A percentile compares a stretch with the other conserved stretches of the same genome.
phyloP scores from a whole-genome alignment of 2,888 invertebrate species.

The Rhingia rostrata region DNA sequence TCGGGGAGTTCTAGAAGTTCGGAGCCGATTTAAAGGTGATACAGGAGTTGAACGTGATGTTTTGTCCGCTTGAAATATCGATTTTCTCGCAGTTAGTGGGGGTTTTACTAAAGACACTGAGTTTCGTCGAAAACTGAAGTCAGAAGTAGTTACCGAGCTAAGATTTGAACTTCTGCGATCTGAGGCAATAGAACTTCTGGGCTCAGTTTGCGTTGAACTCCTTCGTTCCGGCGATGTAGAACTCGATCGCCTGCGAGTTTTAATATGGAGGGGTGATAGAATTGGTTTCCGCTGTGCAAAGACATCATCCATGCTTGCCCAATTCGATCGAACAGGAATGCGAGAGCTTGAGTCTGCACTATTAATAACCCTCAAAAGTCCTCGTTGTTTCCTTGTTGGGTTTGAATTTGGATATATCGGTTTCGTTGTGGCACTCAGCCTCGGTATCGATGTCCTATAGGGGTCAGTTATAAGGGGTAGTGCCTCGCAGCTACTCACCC shows the following conservation, averaged over 20 bases:
- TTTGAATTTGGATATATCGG: slow-evolving; percentile 79
- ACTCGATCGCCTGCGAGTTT: slow-evolving; percentile 78
- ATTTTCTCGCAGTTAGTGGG: slow-evolving; percentile 60
- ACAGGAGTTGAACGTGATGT: slow-evolving; percentile 55
- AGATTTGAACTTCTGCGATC: slow-evolving; percentile 82
- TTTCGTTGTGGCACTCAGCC: slow-evolving; percentile 79
- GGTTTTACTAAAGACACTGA: slow-evolving; percentile 75
- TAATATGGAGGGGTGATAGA: slow-evolving; percentile 75
- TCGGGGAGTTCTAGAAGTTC: slow-evolving; percentile 75
- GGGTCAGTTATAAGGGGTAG: slow-evolving; percentile 80
- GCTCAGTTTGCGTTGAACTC: slow-evolving; percentile 81
- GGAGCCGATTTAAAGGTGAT: slow-evolving; percentile 58
- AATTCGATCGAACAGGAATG: slow-evolving; percentile 79
- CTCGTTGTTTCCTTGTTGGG: slow-evolving; percentile 81
- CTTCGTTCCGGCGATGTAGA: slow-evolving; percentile 81
- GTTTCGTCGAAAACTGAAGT: slow-evolving; percentile 81
- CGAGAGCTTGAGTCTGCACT: slow-evolving; percentile 77
- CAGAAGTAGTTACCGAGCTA: slow-evolving; percentile 81
- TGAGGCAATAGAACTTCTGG: slow-evolving; percentile 77
- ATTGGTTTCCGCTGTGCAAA: slow-evolving; percentile 69
- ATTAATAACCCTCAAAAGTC: slow-evolving; percentile 80
- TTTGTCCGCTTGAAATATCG: slow-evolving; percentile 56
- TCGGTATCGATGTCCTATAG: slow-evolving; percentile 79
- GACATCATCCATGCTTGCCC: slow-evolving; percentile 81
- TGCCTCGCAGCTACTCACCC: slow-evolving; percentile 79